phyloP scores from a whole-genome alignment of 2,797 vertebrate genomes.

The Uromys caudimaculatus region DNA sequence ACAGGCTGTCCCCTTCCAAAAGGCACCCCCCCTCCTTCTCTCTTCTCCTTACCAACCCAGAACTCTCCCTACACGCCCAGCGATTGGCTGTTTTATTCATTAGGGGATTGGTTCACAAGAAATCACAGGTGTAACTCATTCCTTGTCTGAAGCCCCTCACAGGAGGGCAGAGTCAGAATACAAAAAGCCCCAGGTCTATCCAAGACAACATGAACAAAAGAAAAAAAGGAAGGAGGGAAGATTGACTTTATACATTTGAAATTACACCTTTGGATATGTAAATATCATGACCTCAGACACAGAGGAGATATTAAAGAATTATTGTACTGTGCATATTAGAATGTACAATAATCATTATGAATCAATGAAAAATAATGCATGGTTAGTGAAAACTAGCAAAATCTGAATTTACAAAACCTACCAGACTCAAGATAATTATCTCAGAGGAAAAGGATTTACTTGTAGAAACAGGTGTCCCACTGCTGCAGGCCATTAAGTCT shows the following conservation, averaged over 20 bases:
- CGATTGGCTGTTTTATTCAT: too few species aligned
- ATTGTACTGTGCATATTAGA: not conserved
- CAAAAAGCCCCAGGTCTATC: too few species aligned
- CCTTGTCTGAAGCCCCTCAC: too few species aligned
- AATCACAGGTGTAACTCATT: too few species aligned
- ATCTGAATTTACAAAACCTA: not conserved
- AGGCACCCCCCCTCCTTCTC: too few species aligned
- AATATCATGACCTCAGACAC: not conserved
- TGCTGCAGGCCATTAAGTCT: not conserved
- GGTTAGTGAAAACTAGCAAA: not conserved
- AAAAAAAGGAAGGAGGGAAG: not conserved
- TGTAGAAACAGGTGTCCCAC: not conserved
- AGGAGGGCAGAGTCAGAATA: too few species aligned
- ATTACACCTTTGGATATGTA: not conserved
- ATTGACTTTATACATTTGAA: not conserved
- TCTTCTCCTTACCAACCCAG: too few species aligned
- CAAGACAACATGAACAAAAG: not conserved
- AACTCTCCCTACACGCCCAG: too few species aligned
- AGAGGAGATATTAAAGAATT: not conserved
- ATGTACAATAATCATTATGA: not conserved
- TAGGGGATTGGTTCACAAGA: too few species aligned
- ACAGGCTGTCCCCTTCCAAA: too few species aligned
- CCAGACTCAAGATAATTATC: not conserved
- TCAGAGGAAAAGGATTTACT: not conserved
- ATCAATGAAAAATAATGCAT: not conserved